A percentile compares a stretch with the other conserved stretches of the same genome.
Evolutionary conservation across 2,888 invertebrate species (phyloP).

Genomic region (Diploptera punctata): DNA sequence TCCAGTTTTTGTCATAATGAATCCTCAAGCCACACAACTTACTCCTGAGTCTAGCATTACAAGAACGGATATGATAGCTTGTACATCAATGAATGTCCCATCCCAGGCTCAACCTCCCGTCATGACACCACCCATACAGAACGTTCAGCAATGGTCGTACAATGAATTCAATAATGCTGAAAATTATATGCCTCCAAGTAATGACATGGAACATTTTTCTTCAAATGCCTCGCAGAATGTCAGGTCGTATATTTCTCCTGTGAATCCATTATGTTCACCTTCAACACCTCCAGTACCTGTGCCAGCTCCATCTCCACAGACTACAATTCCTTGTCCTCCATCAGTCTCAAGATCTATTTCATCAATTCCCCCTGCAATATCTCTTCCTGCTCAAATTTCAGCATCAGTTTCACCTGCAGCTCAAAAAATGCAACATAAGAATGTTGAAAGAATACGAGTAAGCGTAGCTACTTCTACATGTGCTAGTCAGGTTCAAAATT

Average conservation of each 20-base stretch:
- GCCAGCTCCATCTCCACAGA: not conserved
- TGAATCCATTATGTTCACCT: not conserved
- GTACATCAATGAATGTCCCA: slow-evolving; percentile 25
- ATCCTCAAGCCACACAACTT: slow-evolving; percentile 28
- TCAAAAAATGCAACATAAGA: not conserved
- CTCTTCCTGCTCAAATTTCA: not conserved
- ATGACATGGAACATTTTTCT: not conserved
- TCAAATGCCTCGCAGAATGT: not conserved
- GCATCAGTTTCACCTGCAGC: not conserved
- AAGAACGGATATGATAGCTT: slow-evolving; percentile 28
- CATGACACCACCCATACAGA: slow-evolving; percentile 7
- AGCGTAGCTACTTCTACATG: not conserved
- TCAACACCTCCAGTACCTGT: not conserved
- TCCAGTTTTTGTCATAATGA: slow-evolving; percentile 39
- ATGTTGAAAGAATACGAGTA: not conserved
- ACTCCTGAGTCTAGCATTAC: slow-evolving; percentile 20
- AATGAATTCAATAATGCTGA: not conserved
- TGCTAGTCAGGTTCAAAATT: not conserved
- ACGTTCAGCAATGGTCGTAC: not conserved
- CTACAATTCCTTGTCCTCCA: slow-evolving; percentile 18
- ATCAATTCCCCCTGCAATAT: not conserved
- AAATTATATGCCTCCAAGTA: not conserved
- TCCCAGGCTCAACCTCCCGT: not conserved
- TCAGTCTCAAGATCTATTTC: not conserved
- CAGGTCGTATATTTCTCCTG: not conserved